Conservation (phyloP, 2,888 invertebrate genomes). For the Dione vanillae region DNA sequence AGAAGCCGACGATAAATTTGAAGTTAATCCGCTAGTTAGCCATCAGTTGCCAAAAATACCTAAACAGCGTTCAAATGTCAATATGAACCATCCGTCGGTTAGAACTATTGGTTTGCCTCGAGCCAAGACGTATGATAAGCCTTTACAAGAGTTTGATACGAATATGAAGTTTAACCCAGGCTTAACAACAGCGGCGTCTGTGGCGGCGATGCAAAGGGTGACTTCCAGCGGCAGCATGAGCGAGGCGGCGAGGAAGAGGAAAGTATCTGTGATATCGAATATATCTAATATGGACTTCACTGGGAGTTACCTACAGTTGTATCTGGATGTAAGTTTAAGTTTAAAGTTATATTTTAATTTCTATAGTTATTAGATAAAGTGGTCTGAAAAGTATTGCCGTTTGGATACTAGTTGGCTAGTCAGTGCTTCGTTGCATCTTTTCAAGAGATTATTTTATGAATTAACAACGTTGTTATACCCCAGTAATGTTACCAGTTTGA, state of each 20-base stretch:
- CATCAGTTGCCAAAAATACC: conserved; percentile 69
- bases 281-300: conserved; percentile 90
- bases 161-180: conserved; percentile 61
- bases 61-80: conserved; percentile 69
- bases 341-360: background rate
- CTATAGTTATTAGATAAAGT: too few species aligned
- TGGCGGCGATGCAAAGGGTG: conserved; percentile 77
- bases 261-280: conserved; percentile 88
- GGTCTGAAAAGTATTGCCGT: too few species aligned
- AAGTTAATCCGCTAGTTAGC: conserved; percentile 74
- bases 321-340: conserved; percentile 84
- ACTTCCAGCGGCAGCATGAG: conserved; percentile 81
- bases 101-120: conserved; percentile 74
- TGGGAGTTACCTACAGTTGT: conserved; percentile 88
- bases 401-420: too few species aligned
- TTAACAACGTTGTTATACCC: too few species aligned
- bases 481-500: too few species aligned
- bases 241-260: conserved; percentile 81
- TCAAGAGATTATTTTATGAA: too few species aligned
- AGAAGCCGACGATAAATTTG: conserved; percentile 84
- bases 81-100: conserved; percentile 78
- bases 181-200: conserved; percentile 75
- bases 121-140: conserved; percentile 79
- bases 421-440: too few species aligned
- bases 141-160: conserved; percentile 73